Evolutionary conservation across 2,113 vertebrate genomes (phyloP).

Genomic region (Oxyruncus cristatus): DNA sequence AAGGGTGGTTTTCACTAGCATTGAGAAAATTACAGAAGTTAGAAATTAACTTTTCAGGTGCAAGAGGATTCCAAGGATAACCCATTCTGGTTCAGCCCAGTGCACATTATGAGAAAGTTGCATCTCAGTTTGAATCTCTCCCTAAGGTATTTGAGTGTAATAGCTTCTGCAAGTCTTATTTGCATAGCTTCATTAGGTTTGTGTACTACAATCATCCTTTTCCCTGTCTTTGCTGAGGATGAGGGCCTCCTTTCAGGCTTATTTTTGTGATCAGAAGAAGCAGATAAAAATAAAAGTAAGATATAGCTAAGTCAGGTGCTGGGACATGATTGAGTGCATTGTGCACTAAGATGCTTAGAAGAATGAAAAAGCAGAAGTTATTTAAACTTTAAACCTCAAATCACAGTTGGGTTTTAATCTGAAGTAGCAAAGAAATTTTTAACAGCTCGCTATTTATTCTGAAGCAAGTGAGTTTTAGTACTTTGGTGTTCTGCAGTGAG

Average conservation of each 20-base stretch:
- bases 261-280: neutral
- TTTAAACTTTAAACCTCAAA: neutral
- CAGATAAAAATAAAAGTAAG: neutral
- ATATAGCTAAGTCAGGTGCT: neutral
- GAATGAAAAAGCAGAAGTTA: neutral
- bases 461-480: neutral
- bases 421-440: neutral
- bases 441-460: neutral
- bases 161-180: neutral
- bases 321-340: neutral
- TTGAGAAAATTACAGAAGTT: neutral
- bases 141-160: neutral
- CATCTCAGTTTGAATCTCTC: neutral
- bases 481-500: neutral
- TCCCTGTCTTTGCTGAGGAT: neutral
- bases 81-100: neutral
- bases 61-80: neutral
- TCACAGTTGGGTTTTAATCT: neutral
- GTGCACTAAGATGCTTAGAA: neutral
- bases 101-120: neutral
- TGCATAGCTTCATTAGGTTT: neutral
- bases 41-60: neutral
- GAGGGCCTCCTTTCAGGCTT: neutral
- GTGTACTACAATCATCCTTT: neutral
- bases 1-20: neutral